Base-by-base conservation (phyloP, 1,140 invertebrate genomes). In the Ptiloglossa arizonensis region DNA sequence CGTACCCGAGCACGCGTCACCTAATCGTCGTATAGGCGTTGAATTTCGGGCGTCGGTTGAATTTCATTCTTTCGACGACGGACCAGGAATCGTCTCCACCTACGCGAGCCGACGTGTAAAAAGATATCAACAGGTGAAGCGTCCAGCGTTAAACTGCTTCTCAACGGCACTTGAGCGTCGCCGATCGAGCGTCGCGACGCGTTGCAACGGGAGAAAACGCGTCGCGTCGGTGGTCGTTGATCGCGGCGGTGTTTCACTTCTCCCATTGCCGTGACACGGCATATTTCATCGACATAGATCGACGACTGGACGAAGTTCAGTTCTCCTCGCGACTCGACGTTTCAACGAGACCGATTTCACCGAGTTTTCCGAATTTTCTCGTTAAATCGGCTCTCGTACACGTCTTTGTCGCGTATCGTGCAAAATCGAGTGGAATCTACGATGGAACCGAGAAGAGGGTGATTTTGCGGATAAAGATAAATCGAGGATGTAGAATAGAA, bases 51-150 rank as follows among this genome's bases (percentile, higher is more conserved):
- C n/a, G n/a, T 60, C 5, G 8, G 22, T n/a, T 15, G n/a, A 41
- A 41, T 41, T 38, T 41, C 41, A 41, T 41, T 41, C 11, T 41
- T 13, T 41, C 1, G 41, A 11, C 41, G 11, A 2, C 41, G n/a
- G n/a, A 52, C 15, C 1, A 44, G 5, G n/a, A n/a, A n/a, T n/a
- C n/a, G n/a, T n/a, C n/a, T n/a, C n/a, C 35, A 3, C 15, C 6
- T 5, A 3, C 13, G 32, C 2, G 1, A 13, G 35, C 2, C 24
- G 17, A 24, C 70, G 24, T 13, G 35, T 15, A 52, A 41, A 73
- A 73, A 73, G 22, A 59, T 29, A 63, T 73, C 70, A 73, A 73
- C 70, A 64, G 70, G 70, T 73, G 68, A 44, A 59, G 17, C 68
- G 35, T 52, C 62, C 59, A 73, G 24, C 17, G 59, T 63, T 73